Evolutionary conservation across 2,113 vertebrate genomes (phyloP), one percentile per base, ranked within the genome.

Genomic region (Eulemur macaco): DNA sequence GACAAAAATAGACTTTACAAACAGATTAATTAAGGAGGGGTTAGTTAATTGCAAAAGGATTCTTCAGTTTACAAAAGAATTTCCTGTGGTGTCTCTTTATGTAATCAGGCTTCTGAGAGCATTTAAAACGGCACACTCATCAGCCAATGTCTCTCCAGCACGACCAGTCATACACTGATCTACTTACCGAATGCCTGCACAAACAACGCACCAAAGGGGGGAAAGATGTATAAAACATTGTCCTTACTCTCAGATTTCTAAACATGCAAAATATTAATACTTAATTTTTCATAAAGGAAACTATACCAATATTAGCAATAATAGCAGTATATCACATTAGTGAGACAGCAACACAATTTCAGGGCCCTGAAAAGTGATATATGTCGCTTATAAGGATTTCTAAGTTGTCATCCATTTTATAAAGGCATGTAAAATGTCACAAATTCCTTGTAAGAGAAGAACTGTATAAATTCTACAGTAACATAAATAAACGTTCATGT

Each of bases 121-220:
- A n/a, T 29, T 64, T 76, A 6, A 50, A 71, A 69, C 27, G 17
- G n/a, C 31, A 15, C 0, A 56, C 1, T 52, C 27, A 74, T n/a
- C 34, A 45, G 89, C n/a, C 11, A 14, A 39, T 0, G 25, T 1
- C 8, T 42, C 34, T 73, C 14, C 37, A 47, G 64, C 2, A 11
- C 37, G 2, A 6, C n/a, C 23, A 1, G 18, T 20, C 20, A 31
- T 50, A 21, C 1, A 18, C 69, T 8, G 4, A 10, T 2, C 34
- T 56, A 1, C 8, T 29, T 73, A 14, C 42, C 64, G 69, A 58
- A 58, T 1, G 8, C 14, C 18, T 69, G 15, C 23, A 56, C 54
- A 21, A 21, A 42, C 2, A 50, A 50, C 0, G 34, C 2, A 27
- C 21, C 77, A 15, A 31, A 21, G 10, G 37, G n/a, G 73, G 66